Evolutionary conservation across 2,113 vertebrate genomes (phyloP), one percentile per base, ranked within the genome.

Genomic region (Rhizomys pruinosus): DNA sequence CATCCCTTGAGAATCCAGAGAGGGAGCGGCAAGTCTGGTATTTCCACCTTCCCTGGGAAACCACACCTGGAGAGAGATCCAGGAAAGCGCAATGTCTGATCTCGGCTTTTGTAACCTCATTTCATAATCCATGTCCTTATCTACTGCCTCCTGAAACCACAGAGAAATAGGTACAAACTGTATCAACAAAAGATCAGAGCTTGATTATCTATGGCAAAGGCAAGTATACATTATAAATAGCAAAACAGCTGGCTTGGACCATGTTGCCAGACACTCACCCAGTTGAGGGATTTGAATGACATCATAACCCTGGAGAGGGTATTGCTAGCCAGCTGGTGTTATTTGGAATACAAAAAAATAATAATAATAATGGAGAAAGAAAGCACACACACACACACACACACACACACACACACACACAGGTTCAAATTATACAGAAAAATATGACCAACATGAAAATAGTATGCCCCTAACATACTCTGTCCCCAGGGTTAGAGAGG

Each of bases 181-280:
- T 34, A 64, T 97, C 89, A 64, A 85, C 97, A 85, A 97, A 97
- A 96, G 93, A 97, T 97, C 97, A 93, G 92, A 95, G 97, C 74
- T 96, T 80, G 76, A 93, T 96, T 96, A 96, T 97, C 97, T 85
- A 92, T 69, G 93, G 97, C 96, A 89, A 96, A 98, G 94, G 97
- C 94, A 98, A 98, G 96, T 97, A 97, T 98, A 97, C 97, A 98
- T 98, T 98, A 98, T 98, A 98, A 98, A 98, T 97, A 98, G 98
- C 97, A 96, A 98, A 98, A 98, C 98, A 98, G 98, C 98, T 98
- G 98, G 97, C 97, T 98, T 97, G 97, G 98, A 98, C 97, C 94
- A 93, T 92, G 92, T 90, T 97, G 97, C 96, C 94, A 96, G 97
- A 97, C 97, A 97, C 97, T 98, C 97, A 96, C 97, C 97, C 97